phyloP scores from a whole-genome alignment of 2,888 invertebrate species.

The Flexamia atlantica region DNA sequence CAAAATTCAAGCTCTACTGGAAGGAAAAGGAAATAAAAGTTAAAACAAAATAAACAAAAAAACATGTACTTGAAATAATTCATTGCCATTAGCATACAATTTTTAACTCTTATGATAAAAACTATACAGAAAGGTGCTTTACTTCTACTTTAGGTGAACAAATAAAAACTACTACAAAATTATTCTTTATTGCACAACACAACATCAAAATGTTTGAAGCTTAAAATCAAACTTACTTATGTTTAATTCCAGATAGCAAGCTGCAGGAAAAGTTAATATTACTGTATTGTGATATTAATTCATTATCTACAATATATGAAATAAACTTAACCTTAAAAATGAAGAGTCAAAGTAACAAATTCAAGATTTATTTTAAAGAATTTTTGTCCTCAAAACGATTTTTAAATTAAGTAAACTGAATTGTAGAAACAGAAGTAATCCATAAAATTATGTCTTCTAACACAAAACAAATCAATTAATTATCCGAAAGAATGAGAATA shows the following conservation, averaged over 20 bases:
- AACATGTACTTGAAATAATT: background rate
- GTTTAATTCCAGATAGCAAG: background rate
- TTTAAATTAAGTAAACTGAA: too few species aligned
- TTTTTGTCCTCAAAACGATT: too few species aligned
- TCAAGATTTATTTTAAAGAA: too few species aligned
- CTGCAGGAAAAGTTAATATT: constrained; percentile 36
- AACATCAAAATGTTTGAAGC: constrained; percentile 11
- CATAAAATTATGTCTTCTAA: too few species aligned
- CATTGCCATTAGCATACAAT: background rate
- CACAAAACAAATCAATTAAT: too few species aligned
- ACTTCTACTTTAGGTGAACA: background rate
- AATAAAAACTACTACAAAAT: background rate
- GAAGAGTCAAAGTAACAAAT: too few species aligned
- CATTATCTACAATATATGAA: too few species aligned
- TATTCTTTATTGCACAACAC: constrained; percentile 17
- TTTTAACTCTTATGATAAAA: background rate
- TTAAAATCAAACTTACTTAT: constrained; percentile 22
- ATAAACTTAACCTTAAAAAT: too few species aligned
- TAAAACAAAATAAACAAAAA: background rate
- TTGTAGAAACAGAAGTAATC: too few species aligned
- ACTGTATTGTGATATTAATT: too few species aligned
- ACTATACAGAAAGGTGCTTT: background rate
- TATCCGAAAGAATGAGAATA: too few species aligned
- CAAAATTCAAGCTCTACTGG: background rate
- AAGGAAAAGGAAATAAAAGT: background rate